Base-by-base conservation (phyloP, 2,888 invertebrate species). In the Calameuta filiformis region DNA sequence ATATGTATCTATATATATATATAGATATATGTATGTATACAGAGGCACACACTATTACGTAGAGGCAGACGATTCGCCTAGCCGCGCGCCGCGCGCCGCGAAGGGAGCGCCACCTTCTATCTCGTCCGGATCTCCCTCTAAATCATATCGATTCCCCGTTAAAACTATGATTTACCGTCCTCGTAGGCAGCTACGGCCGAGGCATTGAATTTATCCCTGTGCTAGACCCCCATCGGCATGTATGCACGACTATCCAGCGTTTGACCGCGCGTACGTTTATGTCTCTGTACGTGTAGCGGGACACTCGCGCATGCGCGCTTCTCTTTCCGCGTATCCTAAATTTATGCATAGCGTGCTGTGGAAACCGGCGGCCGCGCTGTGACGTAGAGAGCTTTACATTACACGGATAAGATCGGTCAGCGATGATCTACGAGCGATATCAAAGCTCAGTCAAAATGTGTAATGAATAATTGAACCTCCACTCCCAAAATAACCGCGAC, bases 121-220 rank as follows among this genome's bases (percentile, higher is more conserved):
- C 82, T 78, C 78, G 79, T 79, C 79, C 79, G 78, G 76, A 79
- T 80, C 82, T 81, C 71, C 79, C 84, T 81, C 84, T 86, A 86
- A 84, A 87, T 87, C 85, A 86, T 84, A 87, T 87, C 84, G 86
- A 87, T 87, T 87, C 84, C 85, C 84, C 86, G 86, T 87, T 87
- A 86, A 87, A 86, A 84, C 85, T 84, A 83, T 87, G 86, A 87
- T 87, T 87, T 87, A 87, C 85, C 79, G 79, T 82, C 77, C 77
- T 80, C 4, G 71, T 34, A 31, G 71, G 56, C 56, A 56, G 56
- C 56, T 56, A 56, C 23, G 56, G 56, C 2, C 9, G 56, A 56
- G 23, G 23, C 56, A 56, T 56, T 56, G 23, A 23, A 56, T 56
- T 56, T 56, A 56, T 56, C 56, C 56, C 23, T 23, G 23, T 56